phyloP scores from a whole-genome alignment of 2,888 invertebrate species.

The Troilus luridus region DNA sequence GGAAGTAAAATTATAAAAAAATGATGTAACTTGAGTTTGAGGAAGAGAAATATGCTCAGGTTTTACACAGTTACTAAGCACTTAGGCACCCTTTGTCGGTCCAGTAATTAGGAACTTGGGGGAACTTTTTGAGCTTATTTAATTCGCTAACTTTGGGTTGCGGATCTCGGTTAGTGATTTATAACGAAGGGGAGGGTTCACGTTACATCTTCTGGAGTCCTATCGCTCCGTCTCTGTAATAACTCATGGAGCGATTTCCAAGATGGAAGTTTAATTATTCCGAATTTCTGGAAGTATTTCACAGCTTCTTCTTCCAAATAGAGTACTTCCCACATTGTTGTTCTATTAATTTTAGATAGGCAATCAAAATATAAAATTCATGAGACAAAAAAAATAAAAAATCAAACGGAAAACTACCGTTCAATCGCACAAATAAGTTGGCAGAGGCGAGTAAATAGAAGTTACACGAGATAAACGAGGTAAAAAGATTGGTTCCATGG shows the following conservation, averaged over 20 bases:
- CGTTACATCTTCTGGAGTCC: background rate
- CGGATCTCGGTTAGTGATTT: slow-evolving; percentile 11
- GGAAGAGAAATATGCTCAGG: background rate
- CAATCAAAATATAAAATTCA: no score
- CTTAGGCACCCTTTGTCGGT: background rate
- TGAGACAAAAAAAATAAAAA: no score
- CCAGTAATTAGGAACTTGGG: background rate
- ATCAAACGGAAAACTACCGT: no score
- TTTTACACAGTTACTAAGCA: slow-evolving; percentile 5
- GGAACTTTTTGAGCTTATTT: slow-evolving; percentile 33
- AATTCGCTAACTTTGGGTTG: slow-evolving; percentile 18
- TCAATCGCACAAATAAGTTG: no score
- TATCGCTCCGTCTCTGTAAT: background rate
- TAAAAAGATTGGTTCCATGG: no score
- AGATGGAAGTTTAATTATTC: background rate
- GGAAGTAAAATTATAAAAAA: no score
- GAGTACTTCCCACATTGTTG: no score
- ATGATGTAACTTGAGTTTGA: background rate
- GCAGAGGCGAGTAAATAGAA: no score
- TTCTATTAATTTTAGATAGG: no score
- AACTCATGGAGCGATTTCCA: background rate
- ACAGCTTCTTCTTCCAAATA: no score
- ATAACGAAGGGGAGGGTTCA: slow-evolving; percentile 17
- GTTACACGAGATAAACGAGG: no score
- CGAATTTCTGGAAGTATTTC: background rate